Percentiles rank a stretch among this genome's conserved stretches.
phyloP scores from a whole-genome alignment of 1,140 invertebrate species.

The Camponotus floridanus region DNA sequence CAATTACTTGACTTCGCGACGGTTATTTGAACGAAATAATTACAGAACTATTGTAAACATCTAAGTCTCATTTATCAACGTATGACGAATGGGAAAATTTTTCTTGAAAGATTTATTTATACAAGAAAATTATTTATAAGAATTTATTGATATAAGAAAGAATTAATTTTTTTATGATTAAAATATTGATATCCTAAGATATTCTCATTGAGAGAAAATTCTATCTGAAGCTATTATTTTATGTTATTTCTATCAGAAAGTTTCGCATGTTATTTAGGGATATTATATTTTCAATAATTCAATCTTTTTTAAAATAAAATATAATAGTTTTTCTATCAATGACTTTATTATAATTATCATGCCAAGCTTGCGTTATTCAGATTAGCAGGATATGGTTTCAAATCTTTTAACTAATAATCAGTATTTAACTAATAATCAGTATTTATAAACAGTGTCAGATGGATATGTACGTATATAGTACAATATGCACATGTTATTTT shows the following conservation, averaged over 20 bases:
- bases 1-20: conserved; percentile 1
- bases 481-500: conserved; percentile 23
- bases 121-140: neutral
- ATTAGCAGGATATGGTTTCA: neutral
- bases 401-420: conserved; percentile 20
- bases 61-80: neutral
- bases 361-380: neutral
- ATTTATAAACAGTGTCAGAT: neutral
- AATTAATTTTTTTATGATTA: conserved; percentile 12
- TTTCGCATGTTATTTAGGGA: neutral
- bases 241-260: neutral
- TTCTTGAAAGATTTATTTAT: too few species aligned
- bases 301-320: neutral
- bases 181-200: neutral
- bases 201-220: neutral
- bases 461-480: conserved; percentile 19
- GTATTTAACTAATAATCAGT: conserved; percentile 21
- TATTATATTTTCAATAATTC: conserved; percentile 6
- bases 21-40: conserved; percentile 19
- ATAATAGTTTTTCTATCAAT: neutral
- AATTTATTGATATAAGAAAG: neutral
- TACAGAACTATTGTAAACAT: neutral
- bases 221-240: neutral
- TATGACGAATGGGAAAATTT: neutral
- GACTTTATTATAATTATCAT: neutral